Base-by-base conservation (phyloP, 2,888 invertebrate species). In the Ochlodes sylvanus region DNA sequence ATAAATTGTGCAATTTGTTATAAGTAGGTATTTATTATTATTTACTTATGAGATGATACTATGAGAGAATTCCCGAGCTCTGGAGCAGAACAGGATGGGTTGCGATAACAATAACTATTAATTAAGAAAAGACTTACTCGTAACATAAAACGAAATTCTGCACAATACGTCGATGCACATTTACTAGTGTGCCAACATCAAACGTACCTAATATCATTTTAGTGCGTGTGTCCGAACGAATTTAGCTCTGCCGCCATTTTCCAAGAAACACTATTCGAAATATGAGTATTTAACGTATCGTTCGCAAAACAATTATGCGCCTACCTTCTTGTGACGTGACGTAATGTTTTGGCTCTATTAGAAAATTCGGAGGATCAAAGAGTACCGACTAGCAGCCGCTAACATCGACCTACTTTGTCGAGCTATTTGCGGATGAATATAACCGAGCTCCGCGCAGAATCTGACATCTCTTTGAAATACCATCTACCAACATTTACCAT, bases 381-480 rank as follows among this genome's bases (percentile, higher is more conserved):
- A 42, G 65, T 54, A 47, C 47, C 61, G 62, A 19, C 61, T 68
- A 62, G 56, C 54, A 47, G 55, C 55, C 55, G 67, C 68, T 62
- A 68, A 57, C 61, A 68, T 19, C 68, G 68, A 68, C 68, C 68
- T 63, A 68, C 62, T 62, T 68, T 55, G 56, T 54, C 65, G 67
- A n/a, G 68, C 62, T 68, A 68, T 68, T 68, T 68, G 62, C 50
- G 68, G 68, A 68, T 62, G 52, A 54, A 55, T 19, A 60, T 60
- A 66, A 63, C 63, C 42, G 44, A 55, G 67, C 55, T 19, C 32
- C 63, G 71, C 69, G 27, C 63, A 68, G 58, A 68, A 71, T 54
- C 69, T 68, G 70, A 68, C 58, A 63, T 67, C 71, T 68, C 70
- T 68, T 72, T 70, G 71, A 70, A 72, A 65, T 58, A 42, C 50